Base-by-base conservation (phyloP, 2,888 invertebrate species). In the Diplolepis rosae region DNA sequence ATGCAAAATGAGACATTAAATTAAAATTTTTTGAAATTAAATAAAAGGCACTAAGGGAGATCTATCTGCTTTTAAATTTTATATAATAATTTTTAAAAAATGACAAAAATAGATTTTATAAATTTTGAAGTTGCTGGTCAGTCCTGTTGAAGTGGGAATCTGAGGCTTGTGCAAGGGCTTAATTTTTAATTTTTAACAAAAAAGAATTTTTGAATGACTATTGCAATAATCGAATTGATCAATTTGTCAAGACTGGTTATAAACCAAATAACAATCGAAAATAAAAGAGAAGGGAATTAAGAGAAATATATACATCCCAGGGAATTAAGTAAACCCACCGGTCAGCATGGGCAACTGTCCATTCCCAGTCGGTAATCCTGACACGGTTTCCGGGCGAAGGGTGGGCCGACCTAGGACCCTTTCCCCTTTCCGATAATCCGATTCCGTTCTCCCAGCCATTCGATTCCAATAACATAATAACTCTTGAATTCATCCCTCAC, bases 381-480 rank as follows among this genome's bases (percentile, higher is more conserved):
- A 80, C 79, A 81, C 79, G 78, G 82, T 81, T 83, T 83, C 80
- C 81, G 82, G 79, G 6, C 72, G 75, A 70, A 68, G 75, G 74
- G 42, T 70, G 32, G 42, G 50, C 54, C 66, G 9, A 27, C 68
- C 71, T 22, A 35, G n/a, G 15, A 27, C 66, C 27, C 68, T 48
- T 48, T 66, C 69, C 69, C 73, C 69, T 69, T 51, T 65, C 75
- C 39, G 61, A 61, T 61, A 61, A 61, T 61, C 75, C 71, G 78
- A 68, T 74, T 77, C 77, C 80, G 77, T 77, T 76, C 73, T 72
- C 71, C 66, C 76, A 77, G 73, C 77, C 81, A 81, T 82, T 83
- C 82, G 82, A 84, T 84, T 82, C 79, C 83, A 81, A 83, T 85
- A 84, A 83, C 81, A 82, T 82, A 82, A 84, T 84, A 84, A 84